Percentiles rank a stretch among this genome's conserved stretches.
These are phyloP conservation scores for Phodopus roborovskii DNA, from an alignment of 2,113 vertebrate species.

Conservation along the genomic window DNA sequence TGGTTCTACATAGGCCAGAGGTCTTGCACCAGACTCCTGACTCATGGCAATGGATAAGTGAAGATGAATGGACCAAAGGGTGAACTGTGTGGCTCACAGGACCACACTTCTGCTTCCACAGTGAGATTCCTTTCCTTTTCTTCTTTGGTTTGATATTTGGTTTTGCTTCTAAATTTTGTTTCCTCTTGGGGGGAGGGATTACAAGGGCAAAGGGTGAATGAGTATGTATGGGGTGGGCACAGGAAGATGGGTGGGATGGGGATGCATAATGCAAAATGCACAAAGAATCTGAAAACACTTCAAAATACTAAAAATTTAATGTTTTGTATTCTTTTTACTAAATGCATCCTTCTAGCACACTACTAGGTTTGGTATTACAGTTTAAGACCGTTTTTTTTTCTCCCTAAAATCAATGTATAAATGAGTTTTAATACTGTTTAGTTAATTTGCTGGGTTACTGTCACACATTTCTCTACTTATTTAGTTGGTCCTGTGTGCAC, in stretches of 20 bases:
- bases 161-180: background rate
- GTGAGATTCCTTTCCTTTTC: background rate
- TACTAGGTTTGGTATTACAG: background rate
- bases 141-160: background rate
- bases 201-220: background rate
- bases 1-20: background rate
- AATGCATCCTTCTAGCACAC: background rate
- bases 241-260: background rate
- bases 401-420: background rate
- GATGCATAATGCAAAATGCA: background rate
- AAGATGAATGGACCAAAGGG: background rate
- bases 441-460: conserved; percentile 1
- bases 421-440: background rate
- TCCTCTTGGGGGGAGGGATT: background rate
- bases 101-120: background rate
- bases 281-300: background rate
- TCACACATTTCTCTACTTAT: background rate
- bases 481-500: background rate
- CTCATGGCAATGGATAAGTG: background rate
- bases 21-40: background rate
- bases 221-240: background rate
- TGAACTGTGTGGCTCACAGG: background rate
- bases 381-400: background rate
- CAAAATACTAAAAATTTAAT: background rate
- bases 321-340: conserved; percentile 12